phyloP scores from a whole-genome alignment of 2,888 invertebrate species.

The Dysmachus trigonus region DNA sequence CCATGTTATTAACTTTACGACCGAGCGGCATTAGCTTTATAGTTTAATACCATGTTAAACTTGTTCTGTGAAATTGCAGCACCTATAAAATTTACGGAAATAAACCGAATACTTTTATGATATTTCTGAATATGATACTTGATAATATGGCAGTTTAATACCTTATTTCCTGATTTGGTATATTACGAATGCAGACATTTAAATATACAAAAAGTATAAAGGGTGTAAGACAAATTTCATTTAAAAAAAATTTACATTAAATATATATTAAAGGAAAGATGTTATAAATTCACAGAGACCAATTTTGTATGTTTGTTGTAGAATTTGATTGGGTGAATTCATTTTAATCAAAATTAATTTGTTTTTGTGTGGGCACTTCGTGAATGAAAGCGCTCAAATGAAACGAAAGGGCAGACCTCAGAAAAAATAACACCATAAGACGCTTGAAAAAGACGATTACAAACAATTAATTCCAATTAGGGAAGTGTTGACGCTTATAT shows the following conservation, averaged over 20 bases:
- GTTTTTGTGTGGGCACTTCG: neutral
- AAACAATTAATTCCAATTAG: neutral
- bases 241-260: neutral
- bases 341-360: neutral
- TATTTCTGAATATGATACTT: neutral
- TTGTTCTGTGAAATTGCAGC: neutral
- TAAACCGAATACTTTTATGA: neutral
- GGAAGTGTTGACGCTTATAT: neutral
- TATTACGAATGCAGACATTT: neutral
- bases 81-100: neutral
- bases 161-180: neutral
- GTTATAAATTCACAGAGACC: neutral
- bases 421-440: neutral
- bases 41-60: neutral
- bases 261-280: neutral
- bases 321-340: neutral
- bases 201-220: neutral
- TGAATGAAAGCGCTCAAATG: neutral
- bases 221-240: neutral
- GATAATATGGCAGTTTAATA: neutral
- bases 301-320: neutral
- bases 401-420: neutral
- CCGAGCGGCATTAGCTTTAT: neutral
- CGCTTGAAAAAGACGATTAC: neutral
- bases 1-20: neutral